Evolutionary conservation across 2,113 vertebrate species (phyloP).

Genomic region (Elachura formosa): DNA sequence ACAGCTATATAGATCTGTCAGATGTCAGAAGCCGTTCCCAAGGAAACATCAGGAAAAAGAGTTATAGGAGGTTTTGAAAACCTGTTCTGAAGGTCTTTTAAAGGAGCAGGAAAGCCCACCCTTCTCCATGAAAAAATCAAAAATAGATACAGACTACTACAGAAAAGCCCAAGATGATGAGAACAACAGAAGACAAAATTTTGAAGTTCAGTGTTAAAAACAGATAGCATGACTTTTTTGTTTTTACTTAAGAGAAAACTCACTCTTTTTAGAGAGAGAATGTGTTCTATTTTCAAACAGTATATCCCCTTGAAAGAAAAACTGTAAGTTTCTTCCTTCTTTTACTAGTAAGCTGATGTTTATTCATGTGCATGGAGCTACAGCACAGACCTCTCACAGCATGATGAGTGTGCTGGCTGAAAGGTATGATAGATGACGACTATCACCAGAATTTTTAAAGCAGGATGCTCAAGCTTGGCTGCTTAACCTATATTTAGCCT

Average conservation of each 20-base stretch:
- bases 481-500: constrained; percentile 61
- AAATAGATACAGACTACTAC: not conserved
- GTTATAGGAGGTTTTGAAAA: constrained; percentile 28
- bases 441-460: constrained; percentile 42
- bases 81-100: not conserved
- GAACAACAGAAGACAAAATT: not conserved
- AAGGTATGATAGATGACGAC: constrained; percentile 50
- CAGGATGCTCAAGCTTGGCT: constrained; percentile 43
- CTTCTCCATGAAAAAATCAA: not conserved
- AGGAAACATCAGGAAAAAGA: constrained; percentile 29
- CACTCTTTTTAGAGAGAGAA: not conserved
- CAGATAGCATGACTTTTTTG: not conserved
- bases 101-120: not conserved
- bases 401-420: not conserved
- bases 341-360: constrained; percentile 23
- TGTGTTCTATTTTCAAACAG: constrained; percentile 20
- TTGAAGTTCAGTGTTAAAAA: not conserved
- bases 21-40: constrained; percentile 7
- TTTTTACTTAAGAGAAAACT: not conserved
- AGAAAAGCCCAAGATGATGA: not conserved
- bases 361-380: constrained; percentile 42
- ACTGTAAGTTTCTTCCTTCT: not conserved
- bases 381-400: constrained; percentile 42
- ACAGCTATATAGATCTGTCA: constrained; percentile 35
- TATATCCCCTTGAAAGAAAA: constrained; percentile 9